phyloP scores from a whole-genome alignment of 2,888 invertebrate species.

The Temnothorax unifasciatus region DNA sequence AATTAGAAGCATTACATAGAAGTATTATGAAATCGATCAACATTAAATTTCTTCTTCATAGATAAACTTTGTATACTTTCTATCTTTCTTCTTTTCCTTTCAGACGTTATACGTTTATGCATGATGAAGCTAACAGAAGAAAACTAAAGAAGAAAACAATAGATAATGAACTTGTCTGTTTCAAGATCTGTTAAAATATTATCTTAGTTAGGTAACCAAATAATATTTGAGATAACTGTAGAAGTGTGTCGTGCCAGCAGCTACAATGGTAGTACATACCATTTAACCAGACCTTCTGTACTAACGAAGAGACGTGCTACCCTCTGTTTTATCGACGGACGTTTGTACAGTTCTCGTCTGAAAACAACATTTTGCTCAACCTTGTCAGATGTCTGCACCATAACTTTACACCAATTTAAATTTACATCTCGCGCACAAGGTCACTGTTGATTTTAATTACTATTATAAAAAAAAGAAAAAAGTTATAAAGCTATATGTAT shows the following conservation, averaged over 20 bases:
- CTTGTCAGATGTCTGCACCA: conserved; percentile 64
- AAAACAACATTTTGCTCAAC: background rate
- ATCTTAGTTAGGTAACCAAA: conserved; percentile 17
- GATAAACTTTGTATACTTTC: background rate
- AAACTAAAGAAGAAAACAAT: background rate
- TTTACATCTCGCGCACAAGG: background rate
- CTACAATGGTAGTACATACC: background rate
- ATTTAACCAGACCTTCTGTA: conserved; percentile 1
- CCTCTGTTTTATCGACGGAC: conserved; percentile 66
- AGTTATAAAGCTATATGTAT: too few species aligned
- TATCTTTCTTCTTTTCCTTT: background rate
- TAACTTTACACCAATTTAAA: background rate
- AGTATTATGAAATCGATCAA: background rate
- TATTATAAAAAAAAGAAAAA: too few species aligned
- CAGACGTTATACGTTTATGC: background rate
- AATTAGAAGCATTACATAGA: background rate
- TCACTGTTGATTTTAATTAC: too few species aligned
- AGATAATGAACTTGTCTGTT: background rate
- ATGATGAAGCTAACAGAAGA: background rate
- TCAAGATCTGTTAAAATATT: conserved; percentile 4
- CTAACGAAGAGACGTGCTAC: background rate
- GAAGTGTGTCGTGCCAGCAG: background rate
- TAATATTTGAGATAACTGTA: conserved; percentile 19
- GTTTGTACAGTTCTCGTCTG: background rate
- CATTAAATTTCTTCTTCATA: background rate